Base-by-base conservation (phyloP, 2,888 invertebrate genomes). In the Scaptomyza caliginosa region DNA sequence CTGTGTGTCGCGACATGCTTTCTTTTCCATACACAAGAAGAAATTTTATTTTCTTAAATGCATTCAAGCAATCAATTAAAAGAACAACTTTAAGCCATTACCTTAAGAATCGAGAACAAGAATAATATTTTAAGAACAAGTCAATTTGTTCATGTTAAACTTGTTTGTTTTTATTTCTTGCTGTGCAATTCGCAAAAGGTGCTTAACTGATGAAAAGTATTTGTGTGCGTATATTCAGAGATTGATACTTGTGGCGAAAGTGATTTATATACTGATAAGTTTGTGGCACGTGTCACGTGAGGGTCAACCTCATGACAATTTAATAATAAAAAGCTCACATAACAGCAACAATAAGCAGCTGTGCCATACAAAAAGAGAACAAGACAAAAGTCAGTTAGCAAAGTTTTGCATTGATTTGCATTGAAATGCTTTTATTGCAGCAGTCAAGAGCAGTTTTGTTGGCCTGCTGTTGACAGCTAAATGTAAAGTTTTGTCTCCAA, bases 221-320 rank as follows among this genome's bases (percentile, higher is more conserved):
- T 40, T 62, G 43, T 51, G 26, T 23, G 56, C 58, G 55, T 52
- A 56, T 69, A 78, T 66, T 67, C 81, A 71, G 84, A 84, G 83
- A 81, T 86, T 83, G 86, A 86, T 83, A 84, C 78, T 81, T 77
- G 77, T 58, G 84, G 86, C 69, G 84, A 86, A 86, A 83, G 83
- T 83, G 83, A 83, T 86, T 83, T 83, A 83, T 86, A 66, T 70
- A 76, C 80, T 82, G 70, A 11, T 51, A 64, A 52, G 34, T 34
- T 39, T 34, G 24, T 34, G 34, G 51, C 86, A 50, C 58, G 64
- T 60, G 56, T 42, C 58, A 45, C 8, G 16, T 21, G 19, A 57
- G 38, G 78, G 85, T 50, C 60, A 71, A 76, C 54, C 75, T 87
- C 82, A 81, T 77, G 75, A 78, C 79, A 78, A 82, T 82, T 87